Base-by-base conservation (phyloP, 2,888 invertebrate genomes). In the Geophilus truncorum region DNA sequence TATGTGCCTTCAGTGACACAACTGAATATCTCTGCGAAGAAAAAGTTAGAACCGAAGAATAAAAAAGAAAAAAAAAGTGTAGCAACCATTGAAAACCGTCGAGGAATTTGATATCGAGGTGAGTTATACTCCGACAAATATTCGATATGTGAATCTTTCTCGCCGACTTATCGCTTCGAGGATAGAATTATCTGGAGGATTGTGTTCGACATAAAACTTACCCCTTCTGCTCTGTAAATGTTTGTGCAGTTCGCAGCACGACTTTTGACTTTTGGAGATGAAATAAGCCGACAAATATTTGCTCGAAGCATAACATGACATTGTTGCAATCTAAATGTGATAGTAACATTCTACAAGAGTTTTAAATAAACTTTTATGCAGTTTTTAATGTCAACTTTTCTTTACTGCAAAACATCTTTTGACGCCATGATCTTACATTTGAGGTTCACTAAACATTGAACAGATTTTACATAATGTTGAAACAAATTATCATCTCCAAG, bases 121-220 rank as follows among this genome's bases (percentile, higher is more conserved):
- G 57, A 62, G 57, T 62, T 62, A 62, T 62, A 62, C 18, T 18
- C 18, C 57, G 57, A 62, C 57, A 62, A 62, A 62, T 62, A 62
- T 62, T 62, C 57, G 57, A 62, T 62, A 62, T 23, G 57, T 23
- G 57, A 62, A 62, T 62, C 57, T 62, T 62, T 62, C 57, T 62
- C 23, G 57, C 40, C 10, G 57, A 21, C 57, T 62, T 62, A 62
- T 62, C 57, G 57, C 57, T 62, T 62, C 18, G 57, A 40, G 40
- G 57, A 62, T 62, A 62, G 57, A 62, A 62, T 62, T 62, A 62
- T 62, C 57, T 62, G 57, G 57, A 62, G 57, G 23, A 62, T 62
- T 62, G 57, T 62, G 57, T 18, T 62, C 21, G 57, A 62, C 57
- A 23, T 21, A 23, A 62, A 62, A 62, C 21, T 23, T 18, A 62